Evolutionary conservation across 2,113 vertebrate species (phyloP).

Genomic region (Corythaeola cristata): DNA sequence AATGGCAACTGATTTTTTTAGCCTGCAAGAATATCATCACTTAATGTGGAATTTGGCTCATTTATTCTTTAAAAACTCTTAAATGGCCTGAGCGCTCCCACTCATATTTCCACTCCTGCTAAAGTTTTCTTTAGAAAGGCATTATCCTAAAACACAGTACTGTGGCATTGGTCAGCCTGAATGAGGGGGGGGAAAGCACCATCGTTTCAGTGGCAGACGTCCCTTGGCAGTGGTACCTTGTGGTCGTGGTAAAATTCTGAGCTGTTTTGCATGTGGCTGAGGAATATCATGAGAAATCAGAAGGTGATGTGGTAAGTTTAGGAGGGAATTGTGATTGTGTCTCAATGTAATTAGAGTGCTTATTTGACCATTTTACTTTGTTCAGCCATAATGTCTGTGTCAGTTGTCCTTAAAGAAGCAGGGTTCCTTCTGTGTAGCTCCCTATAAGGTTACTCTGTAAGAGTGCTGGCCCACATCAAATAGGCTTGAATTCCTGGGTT

Average conservation of each 20-base stretch:
- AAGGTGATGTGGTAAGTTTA: not conserved
- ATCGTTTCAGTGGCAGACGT: accelerated
- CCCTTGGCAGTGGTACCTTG: not conserved
- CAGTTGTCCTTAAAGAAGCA: not conserved
- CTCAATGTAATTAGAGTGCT: not conserved
- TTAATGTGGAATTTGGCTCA: not conserved
- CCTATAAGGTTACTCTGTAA: not conserved
- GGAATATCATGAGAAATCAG: not conserved
- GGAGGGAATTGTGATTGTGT: not conserved
- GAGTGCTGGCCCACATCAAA: not conserved
- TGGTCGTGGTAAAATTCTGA: not conserved
- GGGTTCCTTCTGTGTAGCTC: not conserved
- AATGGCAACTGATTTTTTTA: not conserved
- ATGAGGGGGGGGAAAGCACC: not conserved
- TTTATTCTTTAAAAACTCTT: not conserved
- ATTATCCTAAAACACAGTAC: not conserved
- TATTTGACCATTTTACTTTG: not conserved
- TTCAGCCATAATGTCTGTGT: not conserved
- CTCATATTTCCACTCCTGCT: not conserved
- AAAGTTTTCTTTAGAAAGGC: not conserved
- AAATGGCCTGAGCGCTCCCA: not conserved
- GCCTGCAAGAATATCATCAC: not conserved
- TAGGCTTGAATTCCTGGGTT: not conserved
- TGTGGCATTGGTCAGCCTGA: not conserved
- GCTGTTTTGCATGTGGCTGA: not conserved